Conservation (phyloP, 1,140 invertebrate genomes). For the fruit fly (Drosophila melanogaster) region Release_6_plus_ISO1_MT NT_033777.3:20976001-20976500, state of each 20-base stretch:
- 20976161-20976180: constrained; percentile 85
- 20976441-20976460: constrained; percentile 2
- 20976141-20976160: constrained; percentile 84
- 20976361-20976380: background rate
- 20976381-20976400: background rate
- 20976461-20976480: constrained; percentile 40
- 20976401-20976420: constrained; percentile 9
- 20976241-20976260: background rate
- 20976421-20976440: constrained; percentile 1
- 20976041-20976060: constrained; percentile 57
- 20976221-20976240: constrained; percentile 74
- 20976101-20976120: constrained; percentile 72
- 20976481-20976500: constrained; percentile 37
- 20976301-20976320: no score
- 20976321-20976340: no score
- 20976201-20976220: constrained; percentile 84
- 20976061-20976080: constrained; percentile 48
- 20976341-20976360: background rate
- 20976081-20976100: constrained; percentile 74
- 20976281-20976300: no score
- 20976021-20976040: constrained; percentile 71
- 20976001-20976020: constrained; percentile 75
- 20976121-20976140: constrained; percentile 78
- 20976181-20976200: constrained; percentile 84
- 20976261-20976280: background rate